Evolutionary conservation across 1,140 invertebrate genomes (phyloP), one percentile per base, ranked within the genome.

Genomic region (Thaumatotibia leucotreta): DNA sequence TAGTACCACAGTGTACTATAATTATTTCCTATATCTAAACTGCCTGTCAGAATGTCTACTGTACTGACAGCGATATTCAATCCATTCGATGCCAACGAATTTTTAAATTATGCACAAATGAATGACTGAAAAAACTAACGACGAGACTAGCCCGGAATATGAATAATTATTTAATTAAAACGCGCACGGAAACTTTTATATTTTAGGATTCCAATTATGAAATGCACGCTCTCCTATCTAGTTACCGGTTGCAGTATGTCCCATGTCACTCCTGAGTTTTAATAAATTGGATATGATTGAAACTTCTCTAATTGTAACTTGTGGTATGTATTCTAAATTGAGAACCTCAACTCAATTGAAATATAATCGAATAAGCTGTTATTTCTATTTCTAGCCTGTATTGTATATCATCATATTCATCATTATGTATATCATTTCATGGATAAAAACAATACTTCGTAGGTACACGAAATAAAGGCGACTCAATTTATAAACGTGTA

Each of bases 371-470:
- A 4, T 4, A 29, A 29, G 27, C 27, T 29, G 27, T 29, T 6
- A 29, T 70, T 72, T 74, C 52, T 73, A 61, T 67, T 71, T 68
- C 45, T 31, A 17, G 35, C 2, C 35, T 27, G 23, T 1, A 45
- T 20, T 64, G 5, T 8, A 9, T 27, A 64, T 29, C 45, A n/a
- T n/a, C n/a, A n/a, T n/a, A n/a, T n/a, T n/a, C n/a, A n/a, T n/a
- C n/a, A n/a, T n/a, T n/a, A n/a, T n/a, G n/a, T n/a, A n/a, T n/a
- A n/a, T n/a, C n/a, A n/a, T n/a, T n/a, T n/a, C n/a, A n/a, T n/a
- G n/a, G n/a, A n/a, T n/a, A n/a, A n/a, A n/a, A n/a, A n/a, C n/a
- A n/a, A n/a, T n/a, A n/a, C n/a, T n/a, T n/a, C n/a, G n/a, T n/a
- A n/a, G n/a, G n/a, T n/a, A n/a, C n/a, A n/a, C n/a, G n/a, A n/a